Conservation (phyloP, 2,888 invertebrate species). For the Diaphora mendica region DNA sequence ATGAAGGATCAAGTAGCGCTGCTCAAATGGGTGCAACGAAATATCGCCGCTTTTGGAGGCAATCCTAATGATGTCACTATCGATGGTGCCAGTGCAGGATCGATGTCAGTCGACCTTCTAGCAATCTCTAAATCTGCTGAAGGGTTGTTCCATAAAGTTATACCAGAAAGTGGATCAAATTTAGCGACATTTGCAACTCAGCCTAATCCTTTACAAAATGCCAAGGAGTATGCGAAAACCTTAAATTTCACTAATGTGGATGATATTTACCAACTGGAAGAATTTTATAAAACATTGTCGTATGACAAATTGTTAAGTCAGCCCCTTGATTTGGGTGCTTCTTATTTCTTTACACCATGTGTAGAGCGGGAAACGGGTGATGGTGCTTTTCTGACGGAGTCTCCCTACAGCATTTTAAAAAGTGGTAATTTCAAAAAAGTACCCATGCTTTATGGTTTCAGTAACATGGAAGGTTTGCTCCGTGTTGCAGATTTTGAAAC, state of each 20-base stretch:
- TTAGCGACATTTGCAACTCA: conserved; percentile 51
- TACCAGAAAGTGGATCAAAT: conserved; percentile 62
- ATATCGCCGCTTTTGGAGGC: conserved; percentile 62
- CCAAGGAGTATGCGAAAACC: conserved; percentile 52
- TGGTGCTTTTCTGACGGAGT: conserved; percentile 53
- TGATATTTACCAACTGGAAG: conserved; percentile 58
- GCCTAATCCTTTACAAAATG: conserved; percentile 57
- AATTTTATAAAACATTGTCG: conserved; percentile 59
- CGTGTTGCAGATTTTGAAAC: no score
- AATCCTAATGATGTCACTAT: conserved; percentile 55
- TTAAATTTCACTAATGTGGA: conserved; percentile 54
- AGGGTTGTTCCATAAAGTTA: conserved; percentile 61
- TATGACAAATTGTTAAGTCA: conserved; percentile 48
- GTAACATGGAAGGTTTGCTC: conserved; percentile 33
- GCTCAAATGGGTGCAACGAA: conserved; percentile 63
- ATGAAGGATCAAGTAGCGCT: conserved; percentile 65
- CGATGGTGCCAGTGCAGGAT: no score
- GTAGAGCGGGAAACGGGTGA: conserved; percentile 48
- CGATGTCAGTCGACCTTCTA: conserved; percentile 53
- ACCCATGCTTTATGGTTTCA: conserved; percentile 60
- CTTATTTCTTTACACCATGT: conserved; percentile 46
- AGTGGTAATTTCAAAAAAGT: conserved; percentile 53
- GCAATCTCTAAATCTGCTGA: conserved; percentile 55
- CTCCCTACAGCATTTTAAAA: conserved; percentile 57
- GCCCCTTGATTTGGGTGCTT: conserved; percentile 43